These are phyloP conservation scores for Drosophila parvula DNA, from an alignment of 1,140 invertebrate species.

Conservation along the genomic window DNA sequence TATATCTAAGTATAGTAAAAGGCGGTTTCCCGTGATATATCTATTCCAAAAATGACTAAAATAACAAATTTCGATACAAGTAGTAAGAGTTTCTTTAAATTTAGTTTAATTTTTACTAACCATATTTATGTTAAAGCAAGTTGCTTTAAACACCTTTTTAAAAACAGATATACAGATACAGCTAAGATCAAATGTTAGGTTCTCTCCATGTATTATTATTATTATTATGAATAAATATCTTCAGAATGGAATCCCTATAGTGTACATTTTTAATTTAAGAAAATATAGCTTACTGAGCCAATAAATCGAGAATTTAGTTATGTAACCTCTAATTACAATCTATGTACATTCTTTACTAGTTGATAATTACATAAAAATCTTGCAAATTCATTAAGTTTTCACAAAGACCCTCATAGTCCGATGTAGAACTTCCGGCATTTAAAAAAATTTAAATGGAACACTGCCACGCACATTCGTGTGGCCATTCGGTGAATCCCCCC, in stretches of 20 bases:
- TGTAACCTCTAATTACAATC: not conserved
- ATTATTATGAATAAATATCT: too few relatives aligned
- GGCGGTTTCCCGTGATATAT: too few relatives aligned
- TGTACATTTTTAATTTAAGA: not conserved
- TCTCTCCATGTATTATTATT: too few relatives aligned
- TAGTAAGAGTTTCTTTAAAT: too few relatives aligned
- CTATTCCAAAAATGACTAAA: too few relatives aligned
- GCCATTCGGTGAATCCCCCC: constrained; percentile 1
- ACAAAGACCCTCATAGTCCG: not conserved
- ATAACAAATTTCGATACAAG: too few relatives aligned
- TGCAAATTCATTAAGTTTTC: not conserved
- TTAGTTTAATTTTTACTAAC: too few relatives aligned
- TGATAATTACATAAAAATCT: not conserved
- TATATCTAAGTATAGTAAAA: too few relatives aligned
- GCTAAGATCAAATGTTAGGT: too few relatives aligned
- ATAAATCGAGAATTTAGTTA: rapidly evolving
- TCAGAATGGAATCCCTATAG: not conserved
- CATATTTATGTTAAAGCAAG: too few relatives aligned
- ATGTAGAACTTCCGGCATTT: not conserved
- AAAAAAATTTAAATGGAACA: constrained; percentile 9
- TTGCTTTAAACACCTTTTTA: too few relatives aligned
- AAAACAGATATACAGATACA: not conserved
- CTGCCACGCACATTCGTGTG: constrained; percentile 2
- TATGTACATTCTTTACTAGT: not conserved
- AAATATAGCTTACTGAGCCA: rapidly evolving